A percentile compares a stretch with the other conserved stretches of the same genome.
Conservation (phyloP, 1,140 invertebrate genomes). For the Camponotus floridanus region DNA sequence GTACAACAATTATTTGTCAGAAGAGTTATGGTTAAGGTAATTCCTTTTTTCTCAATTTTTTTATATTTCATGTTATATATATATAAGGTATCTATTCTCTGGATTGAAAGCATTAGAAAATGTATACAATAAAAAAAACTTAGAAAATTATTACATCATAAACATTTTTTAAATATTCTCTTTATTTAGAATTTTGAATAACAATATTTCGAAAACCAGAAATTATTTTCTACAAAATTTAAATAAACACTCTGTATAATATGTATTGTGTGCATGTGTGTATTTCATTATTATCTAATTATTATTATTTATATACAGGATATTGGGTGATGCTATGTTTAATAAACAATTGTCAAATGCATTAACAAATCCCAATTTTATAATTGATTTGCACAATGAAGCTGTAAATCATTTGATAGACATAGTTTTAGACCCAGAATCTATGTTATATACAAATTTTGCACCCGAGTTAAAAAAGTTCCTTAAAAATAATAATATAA, state of each 20-base stretch:
- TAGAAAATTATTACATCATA: no score
- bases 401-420: constrained; percentile 88
- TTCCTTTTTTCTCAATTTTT: background rate
- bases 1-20: constrained; percentile 87
- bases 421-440: constrained; percentile 87
- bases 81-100: no score
- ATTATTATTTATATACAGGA: constrained; percentile 75
- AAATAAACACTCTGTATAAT: no score
- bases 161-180: no score
- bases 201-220: no score
- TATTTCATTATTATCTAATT: background rate
- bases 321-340: constrained; percentile 85
- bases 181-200: no score
- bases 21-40: constrained; percentile 89
- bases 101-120: no score
- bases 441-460: constrained; percentile 84
- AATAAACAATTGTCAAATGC: constrained; percentile 85
- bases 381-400: constrained; percentile 89
- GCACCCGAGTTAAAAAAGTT: constrained; percentile 86
- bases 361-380: constrained; percentile 87
- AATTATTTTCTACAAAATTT: no score
- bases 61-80: constrained; percentile 12
- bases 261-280: no score
- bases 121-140: no score
- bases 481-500: constrained; percentile 77